A percentile compares a stretch with the other conserved stretches of the same genome.
Evolutionary conservation across 1,140 invertebrate species (phyloP).

Genomic region (Drosophila tristis): DNA sequence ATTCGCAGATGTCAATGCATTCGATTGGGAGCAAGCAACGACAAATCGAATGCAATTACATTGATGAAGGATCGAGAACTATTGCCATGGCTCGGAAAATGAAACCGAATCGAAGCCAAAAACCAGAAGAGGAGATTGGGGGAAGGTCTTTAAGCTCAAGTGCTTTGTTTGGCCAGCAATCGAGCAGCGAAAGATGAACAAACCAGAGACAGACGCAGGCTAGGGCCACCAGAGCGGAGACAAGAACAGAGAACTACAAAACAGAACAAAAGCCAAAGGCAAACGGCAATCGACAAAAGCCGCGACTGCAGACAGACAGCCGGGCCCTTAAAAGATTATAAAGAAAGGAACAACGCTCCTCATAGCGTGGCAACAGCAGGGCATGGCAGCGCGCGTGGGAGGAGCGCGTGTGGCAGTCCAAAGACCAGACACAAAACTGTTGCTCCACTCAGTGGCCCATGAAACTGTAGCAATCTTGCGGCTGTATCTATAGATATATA

Average conservation of each 20-base stretch:
- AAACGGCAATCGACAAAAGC: constrained; percentile 68
- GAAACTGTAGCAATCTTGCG: constrained; percentile 9
- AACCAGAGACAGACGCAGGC: too few species aligned
- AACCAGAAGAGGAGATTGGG: not conserved
- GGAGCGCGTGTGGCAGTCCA: constrained; percentile 33
- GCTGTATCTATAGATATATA: not conserved
- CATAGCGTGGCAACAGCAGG: constrained; percentile 11
- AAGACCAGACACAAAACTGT: constrained; percentile 39
- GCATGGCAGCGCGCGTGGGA: not conserved
- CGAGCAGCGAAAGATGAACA: constrained; percentile 12
- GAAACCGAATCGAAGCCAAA: too few species aligned
- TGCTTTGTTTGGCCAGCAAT: constrained; percentile 55
- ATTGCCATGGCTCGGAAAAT: not conserved
- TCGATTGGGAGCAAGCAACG: not conserved
- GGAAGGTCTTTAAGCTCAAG: constrained; percentile 51
- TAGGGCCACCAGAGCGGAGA: too few species aligned
- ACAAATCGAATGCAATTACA: constrained; percentile 43
- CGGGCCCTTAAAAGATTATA: constrained; percentile 72
- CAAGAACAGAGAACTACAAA: not conserved
- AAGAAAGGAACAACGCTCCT: constrained; percentile 40
- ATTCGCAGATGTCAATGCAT: too few species aligned
- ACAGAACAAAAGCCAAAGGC: constrained; percentile 60
- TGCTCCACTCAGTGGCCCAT: constrained; percentile 37
- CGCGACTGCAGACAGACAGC: constrained; percentile 40
- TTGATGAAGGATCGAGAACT: constrained; percentile 23